A percentile compares a stretch with the other conserved stretches of the same genome.
Evolutionary conservation across 2,113 vertebrate species (phyloP).

Genomic region (Vireo altiloquus): DNA sequence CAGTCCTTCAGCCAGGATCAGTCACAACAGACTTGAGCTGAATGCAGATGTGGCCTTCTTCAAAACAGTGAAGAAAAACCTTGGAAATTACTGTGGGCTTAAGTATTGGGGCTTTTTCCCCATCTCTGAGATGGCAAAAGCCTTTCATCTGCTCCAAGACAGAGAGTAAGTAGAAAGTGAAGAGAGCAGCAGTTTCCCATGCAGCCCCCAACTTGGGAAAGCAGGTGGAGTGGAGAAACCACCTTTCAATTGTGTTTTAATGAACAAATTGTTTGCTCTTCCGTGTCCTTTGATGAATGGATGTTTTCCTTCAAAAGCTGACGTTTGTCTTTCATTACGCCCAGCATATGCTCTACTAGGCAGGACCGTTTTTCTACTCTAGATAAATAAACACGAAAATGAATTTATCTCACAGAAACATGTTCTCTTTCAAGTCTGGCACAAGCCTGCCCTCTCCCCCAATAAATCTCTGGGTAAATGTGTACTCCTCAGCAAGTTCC

Average conservation of each 20-base stretch:
- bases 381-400: slow-evolving; percentile 69
- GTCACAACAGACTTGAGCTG: background rate
- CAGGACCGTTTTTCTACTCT: slow-evolving; percentile 50
- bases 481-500: background rate
- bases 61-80: background rate
- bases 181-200: slow-evolving; percentile 13
- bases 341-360: slow-evolving; percentile 61
- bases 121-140: background rate
- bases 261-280: slow-evolving; percentile 61
- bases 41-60: background rate
- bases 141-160: background rate
- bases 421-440: slow-evolving; percentile 63
- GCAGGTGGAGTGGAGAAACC: slow-evolving; percentile 59
- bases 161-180: background rate
- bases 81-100: background rate
- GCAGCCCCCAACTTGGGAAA: slow-evolving; percentile 31
- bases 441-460: slow-evolving; percentile 24
- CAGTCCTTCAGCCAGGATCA: background rate
- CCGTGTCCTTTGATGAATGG: slow-evolving; percentile 37
- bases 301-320: slow-evolving; percentile 63
- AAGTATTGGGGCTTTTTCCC: accelerated
- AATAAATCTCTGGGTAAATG: slow-evolving; percentile 54
- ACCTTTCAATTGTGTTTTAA: slow-evolving; percentile 66
- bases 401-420: slow-evolving; percentile 60
- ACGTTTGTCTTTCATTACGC: slow-evolving; percentile 64